Evolutionary conservation across 2,888 invertebrate species (phyloP).

Genomic region (Operophtera brumata): DNA sequence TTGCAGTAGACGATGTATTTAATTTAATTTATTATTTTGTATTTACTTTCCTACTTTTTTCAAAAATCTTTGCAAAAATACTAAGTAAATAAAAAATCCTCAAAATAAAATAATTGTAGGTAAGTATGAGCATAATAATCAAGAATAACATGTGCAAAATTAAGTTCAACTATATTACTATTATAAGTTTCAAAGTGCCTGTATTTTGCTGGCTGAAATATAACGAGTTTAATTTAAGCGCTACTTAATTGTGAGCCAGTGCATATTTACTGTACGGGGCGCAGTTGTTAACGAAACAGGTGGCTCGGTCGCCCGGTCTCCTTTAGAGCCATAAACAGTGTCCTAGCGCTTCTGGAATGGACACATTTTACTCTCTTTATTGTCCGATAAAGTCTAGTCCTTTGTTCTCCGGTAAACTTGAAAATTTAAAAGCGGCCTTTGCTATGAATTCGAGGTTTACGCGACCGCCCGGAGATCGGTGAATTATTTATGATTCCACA

Average conservation of each 20-base stretch:
- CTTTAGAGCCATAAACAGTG: constrained; percentile 51
- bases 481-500: constrained; percentile 61
- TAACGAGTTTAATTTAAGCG: constrained; percentile 19
- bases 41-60: too few relatives aligned
- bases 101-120: too few relatives aligned
- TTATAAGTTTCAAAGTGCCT: neutral
- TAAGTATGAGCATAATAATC: neutral
- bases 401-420: constrained; percentile 65
- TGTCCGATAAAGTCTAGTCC: constrained; percentile 64
- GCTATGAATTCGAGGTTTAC: constrained; percentile 62
- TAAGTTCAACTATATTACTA: neutral
- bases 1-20: too few relatives aligned
- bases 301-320: constrained; percentile 51
- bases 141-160: neutral
- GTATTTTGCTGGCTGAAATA: constrained; percentile 11
- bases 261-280: constrained; percentile 26
- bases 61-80: too few relatives aligned
- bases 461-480: constrained; percentile 50
- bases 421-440: constrained; percentile 70
- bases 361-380: constrained; percentile 74
- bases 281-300: constrained; percentile 43
- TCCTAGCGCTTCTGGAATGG: constrained; percentile 58
- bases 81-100: too few relatives aligned
- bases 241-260: constrained; percentile 23
- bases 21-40: too few relatives aligned